Base-by-base conservation (phyloP, 1,140 invertebrate species). In the Penaeus japonicus region DNA sequence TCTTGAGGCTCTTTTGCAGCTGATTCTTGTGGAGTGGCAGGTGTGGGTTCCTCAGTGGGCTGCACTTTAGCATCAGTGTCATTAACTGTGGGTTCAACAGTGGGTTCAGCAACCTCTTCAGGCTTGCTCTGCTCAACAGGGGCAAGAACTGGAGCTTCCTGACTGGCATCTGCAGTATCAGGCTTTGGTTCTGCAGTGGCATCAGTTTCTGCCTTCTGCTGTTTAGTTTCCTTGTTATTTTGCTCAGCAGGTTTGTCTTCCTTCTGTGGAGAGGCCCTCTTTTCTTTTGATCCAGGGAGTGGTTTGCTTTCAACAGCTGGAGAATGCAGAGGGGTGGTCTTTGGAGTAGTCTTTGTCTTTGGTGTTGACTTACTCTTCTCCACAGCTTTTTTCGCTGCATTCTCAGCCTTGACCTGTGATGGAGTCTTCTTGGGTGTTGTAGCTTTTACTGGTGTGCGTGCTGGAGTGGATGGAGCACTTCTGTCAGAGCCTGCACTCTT, bases 291-390 rank as follows among this genome's bases (percentile, higher is more conserved):
- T 57, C 81, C 80, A 55, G 88, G 85, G 20, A 90, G 54, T 53
- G 92, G 91, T 17, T 92, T 92, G 62, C 92, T 92, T 90, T 95
- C 94, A 35, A 92, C 92, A 4, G 93, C 93, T 0, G 94, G 94
- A 89, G 94, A 94, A 84, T 94, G 94, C 70, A 94, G 89, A 4
- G 94, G 94, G 54, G 94, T 94, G 30, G 93, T 93, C 89, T 93
- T 93, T 10, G 94, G 94, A 22, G 94, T 94, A 32, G 84, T 70
- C 27, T 87, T 89, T 32, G 65, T 55, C 75, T 87, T 90, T 10
- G 89, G 89, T 20, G 89, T 82, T 57, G 80, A 35, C 57, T 87
- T 90, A 47, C 84, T 90, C 24, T 85, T 81, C 35, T 91, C 89
- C 47, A 75, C 75, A 57, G 89, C 90, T 59, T 89, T 90, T 73